Evolutionary conservation across 2,113 vertebrate genomes (phyloP).

Genomic region (Marmota monax): DNA sequence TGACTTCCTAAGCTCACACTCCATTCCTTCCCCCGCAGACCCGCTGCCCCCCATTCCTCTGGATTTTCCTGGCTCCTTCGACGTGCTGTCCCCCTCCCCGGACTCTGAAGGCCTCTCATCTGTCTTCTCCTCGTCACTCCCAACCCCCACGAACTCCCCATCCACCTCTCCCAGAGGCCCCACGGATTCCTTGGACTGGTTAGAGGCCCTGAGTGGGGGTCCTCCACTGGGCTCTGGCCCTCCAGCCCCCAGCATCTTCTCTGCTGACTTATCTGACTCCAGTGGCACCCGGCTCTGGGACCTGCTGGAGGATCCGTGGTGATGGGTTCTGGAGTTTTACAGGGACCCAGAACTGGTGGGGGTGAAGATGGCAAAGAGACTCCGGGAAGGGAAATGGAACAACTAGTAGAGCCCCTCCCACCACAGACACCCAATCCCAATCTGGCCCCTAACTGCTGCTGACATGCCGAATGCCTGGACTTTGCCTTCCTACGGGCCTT

Average conservation of each 20-base stretch:
- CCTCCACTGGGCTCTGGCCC: conserved; percentile 88
- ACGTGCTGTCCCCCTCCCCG: conserved; percentile 81
- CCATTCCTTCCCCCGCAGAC: conserved; percentile 67
- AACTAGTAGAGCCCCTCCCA: neutral
- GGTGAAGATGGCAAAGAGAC: neutral
- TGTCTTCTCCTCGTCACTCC: conserved; percentile 86
- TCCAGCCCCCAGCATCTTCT: conserved; percentile 91
- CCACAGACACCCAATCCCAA: neutral
- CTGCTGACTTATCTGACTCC: conserved; percentile 92
- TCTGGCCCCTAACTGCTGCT: neutral
- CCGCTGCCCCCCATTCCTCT: conserved; percentile 70
- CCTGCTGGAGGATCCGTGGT: conserved; percentile 93
- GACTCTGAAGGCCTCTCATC: conserved; percentile 87
- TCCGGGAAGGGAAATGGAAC: neutral
- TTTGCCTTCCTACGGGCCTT: neutral
- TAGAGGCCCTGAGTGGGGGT: conserved; percentile 90
- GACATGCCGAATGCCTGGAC: neutral
- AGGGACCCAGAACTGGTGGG: neutral
- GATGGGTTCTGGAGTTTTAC: conserved; percentile 6
- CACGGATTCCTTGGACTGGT: conserved; percentile 93
- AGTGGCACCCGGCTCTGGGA: conserved; percentile 90
- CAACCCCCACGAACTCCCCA: conserved; percentile 87
- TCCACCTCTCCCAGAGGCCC: conserved; percentile 80
- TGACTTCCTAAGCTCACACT: neutral
- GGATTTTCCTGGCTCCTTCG: conserved; percentile 86